A percentile compares a stretch with the other conserved stretches of the same genome.
phyloP scores from a whole-genome alignment of 2,888 invertebrate genomes.

The Cerastis rubricosa region DNA sequence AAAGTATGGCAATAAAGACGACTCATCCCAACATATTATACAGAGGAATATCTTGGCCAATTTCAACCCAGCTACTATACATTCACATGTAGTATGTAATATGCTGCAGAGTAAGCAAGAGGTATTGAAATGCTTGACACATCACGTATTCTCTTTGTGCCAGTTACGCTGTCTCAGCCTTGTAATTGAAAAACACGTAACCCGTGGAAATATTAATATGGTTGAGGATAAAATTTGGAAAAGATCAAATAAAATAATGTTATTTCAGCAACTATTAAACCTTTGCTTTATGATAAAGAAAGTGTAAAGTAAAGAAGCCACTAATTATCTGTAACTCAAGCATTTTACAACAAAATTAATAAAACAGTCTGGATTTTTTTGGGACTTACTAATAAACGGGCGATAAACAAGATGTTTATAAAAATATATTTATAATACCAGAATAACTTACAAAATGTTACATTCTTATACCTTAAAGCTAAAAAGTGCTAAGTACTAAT shows the following conservation, averaged over 20 bases:
- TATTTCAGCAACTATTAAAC: not conserved
- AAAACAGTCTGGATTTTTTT: conserved; percentile 6
- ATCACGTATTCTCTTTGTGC: conserved; percentile 42
- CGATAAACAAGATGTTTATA: no score
- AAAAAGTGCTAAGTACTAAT: conserved; percentile 32
- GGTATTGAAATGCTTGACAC: conserved; percentile 40
- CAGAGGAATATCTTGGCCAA: not conserved
- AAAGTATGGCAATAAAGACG: not conserved
- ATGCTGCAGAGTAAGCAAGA: conserved; percentile 21
- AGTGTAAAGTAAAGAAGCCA: conserved; percentile 23
- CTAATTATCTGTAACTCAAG: conserved; percentile 17
- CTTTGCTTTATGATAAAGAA: not conserved
- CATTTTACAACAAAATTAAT: conserved; percentile 6
- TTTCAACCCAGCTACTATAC: not conserved
- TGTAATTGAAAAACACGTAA: conserved; percentile 47
- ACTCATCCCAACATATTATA: not conserved
- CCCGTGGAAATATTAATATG: conserved; percentile 5
- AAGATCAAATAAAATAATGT: not conserved
- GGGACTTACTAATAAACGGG: conserved; percentile 1
- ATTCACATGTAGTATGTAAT: not conserved
- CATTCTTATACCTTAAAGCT: not conserved
- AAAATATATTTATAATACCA: not conserved
- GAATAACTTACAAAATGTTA: conserved; percentile 1
- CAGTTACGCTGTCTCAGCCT: conserved; percentile 2
- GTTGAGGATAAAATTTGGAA: not conserved